Percentiles rank a stretch among this genome's conserved stretches.
Conservation (phyloP, 1,140 invertebrate genomes). For the Eubasilissa regina region DNA sequence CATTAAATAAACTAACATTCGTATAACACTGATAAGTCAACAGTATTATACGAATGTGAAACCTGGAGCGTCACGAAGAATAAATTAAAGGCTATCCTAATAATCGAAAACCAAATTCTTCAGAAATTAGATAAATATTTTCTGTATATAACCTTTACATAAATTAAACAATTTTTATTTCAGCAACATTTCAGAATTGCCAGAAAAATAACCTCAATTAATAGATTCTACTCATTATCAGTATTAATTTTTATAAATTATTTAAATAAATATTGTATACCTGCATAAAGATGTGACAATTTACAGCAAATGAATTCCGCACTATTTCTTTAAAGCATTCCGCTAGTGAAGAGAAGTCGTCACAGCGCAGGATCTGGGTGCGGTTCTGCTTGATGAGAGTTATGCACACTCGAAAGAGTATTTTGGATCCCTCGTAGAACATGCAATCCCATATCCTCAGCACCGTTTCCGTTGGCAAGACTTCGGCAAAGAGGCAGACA, state of each 20-base stretch:
- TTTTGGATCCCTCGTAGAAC: slow-evolving; percentile 93
- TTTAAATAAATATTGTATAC: slow-evolving; percentile 67
- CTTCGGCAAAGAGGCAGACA: slow-evolving; percentile 93
- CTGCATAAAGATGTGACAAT: slow-evolving; percentile 90
- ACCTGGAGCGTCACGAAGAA: too few species aligned
- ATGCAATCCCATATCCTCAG: slow-evolving; percentile 95
- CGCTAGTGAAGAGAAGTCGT: slow-evolving; percentile 82
- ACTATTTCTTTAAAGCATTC: slow-evolving; percentile 86
- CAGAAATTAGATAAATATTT: too few species aligned
- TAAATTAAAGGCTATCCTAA: too few species aligned
- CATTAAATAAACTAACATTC: too few species aligned
- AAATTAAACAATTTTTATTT: too few species aligned
- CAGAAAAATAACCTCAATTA: too few species aligned
- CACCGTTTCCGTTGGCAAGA: slow-evolving; percentile 92
- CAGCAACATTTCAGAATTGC: background rate
- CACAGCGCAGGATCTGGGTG: slow-evolving; percentile 79
- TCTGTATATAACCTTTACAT: too few species aligned
- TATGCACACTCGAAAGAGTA: slow-evolving; percentile 87
- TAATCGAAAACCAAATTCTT: too few species aligned
- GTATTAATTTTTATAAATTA: too few species aligned
- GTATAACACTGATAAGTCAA: too few species aligned
- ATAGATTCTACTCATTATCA: too few species aligned
- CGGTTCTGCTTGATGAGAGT: slow-evolving; percentile 85
- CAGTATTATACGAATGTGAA: too few species aligned
- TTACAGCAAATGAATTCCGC: slow-evolving; percentile 79